phyloP scores from a whole-genome alignment of 92 coral and sea anemone genomes.

The Ricordea florida region DNA sequence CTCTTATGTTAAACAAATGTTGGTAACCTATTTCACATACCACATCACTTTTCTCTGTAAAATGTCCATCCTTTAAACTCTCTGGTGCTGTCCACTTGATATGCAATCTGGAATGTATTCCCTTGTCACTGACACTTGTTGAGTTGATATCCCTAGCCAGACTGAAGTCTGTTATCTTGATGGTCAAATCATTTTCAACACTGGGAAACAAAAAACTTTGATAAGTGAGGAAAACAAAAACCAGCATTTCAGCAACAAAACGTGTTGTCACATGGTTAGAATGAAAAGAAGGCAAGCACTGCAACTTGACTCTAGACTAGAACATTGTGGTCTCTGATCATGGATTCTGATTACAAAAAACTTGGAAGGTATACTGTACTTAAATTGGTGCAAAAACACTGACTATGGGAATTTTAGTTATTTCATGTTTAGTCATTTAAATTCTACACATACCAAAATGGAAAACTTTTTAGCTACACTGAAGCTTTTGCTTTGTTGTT shows the following conservation, averaged over 20 bases:
- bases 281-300: neutral
- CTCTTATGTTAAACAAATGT: neutral
- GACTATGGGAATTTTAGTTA: no score
- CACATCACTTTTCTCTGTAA: constrained; percentile 81
- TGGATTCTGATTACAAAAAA: no score
- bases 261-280: neutral
- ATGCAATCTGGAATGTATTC: constrained; percentile 17
- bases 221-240: no score
- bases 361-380: no score
- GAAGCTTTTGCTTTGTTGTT: no score
- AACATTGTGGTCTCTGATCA: no score
- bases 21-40: constrained; percentile 19
- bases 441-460: no score
- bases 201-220: constrained; percentile 15
- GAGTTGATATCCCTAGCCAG: constrained; percentile 19
- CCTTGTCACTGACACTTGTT: constrained; percentile 22
- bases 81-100: constrained; percentile 76
- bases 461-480: no score
- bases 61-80: constrained; percentile 40
- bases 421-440: no score
- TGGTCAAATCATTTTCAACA: constrained; percentile 59
- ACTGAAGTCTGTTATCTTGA: constrained; percentile 59
- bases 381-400: no score
- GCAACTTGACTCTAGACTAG: no score
- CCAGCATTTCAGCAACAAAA: no score